Evolutionary conservation across 2,797 vertebrate species (phyloP).

Genomic region (Lophotriccus pileatus): DNA sequence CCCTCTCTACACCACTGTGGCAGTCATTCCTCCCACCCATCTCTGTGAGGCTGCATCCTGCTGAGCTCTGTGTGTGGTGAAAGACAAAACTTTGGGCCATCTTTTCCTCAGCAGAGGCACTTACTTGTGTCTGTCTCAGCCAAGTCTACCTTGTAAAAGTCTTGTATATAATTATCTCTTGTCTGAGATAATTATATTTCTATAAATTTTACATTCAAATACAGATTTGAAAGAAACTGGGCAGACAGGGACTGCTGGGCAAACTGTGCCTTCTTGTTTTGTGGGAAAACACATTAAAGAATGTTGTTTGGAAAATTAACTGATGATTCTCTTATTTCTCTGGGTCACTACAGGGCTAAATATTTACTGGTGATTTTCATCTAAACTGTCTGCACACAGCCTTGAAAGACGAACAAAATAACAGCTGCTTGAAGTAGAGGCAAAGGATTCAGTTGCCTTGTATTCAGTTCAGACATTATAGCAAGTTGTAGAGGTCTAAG

Average conservation of each 20-base stretch:
- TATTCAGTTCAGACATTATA: not conserved
- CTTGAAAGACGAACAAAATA: not conserved
- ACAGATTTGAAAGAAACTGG: not conserved
- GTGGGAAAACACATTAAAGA: not conserved
- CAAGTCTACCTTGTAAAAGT: not conserved
- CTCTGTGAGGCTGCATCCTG: rapidly evolving
- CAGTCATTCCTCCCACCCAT: not conserved
- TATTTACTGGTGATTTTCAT: not conserved
- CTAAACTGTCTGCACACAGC: not conserved
- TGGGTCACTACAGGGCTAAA: not conserved
- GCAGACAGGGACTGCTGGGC: not conserved
- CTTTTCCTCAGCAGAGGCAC: not conserved
- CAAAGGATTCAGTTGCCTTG: not conserved
- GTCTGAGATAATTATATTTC: not conserved
- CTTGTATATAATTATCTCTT: too few relatives aligned
- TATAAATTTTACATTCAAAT: not conserved
- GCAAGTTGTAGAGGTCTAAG: not conserved
- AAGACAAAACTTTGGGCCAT: not conserved
- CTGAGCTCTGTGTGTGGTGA: not conserved
- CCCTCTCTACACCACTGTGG: rapidly evolving
- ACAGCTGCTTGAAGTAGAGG: not conserved
- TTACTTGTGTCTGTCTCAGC: not conserved
- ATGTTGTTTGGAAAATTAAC: not conserved
- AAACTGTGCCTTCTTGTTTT: not conserved
- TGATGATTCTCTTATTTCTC: not conserved